Evolutionary conservation across 2,797 vertebrate species (phyloP), one percentile per base, ranked within the genome.

Genomic region (Mormyrops attenuatus): DNA sequence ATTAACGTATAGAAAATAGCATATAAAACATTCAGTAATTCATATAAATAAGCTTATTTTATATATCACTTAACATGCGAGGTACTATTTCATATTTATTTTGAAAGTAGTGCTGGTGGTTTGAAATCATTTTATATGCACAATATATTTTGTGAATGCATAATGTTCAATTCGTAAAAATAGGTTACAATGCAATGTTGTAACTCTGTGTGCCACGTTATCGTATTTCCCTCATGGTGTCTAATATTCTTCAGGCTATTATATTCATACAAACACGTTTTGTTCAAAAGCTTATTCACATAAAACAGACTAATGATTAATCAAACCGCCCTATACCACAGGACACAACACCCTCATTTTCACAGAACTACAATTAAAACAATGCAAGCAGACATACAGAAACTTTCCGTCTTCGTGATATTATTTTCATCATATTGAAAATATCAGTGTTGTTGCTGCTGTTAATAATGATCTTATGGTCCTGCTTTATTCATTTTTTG

Each of bases 1-100:
- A 96, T 95, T 94, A 96, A 96, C 92, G 94, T 96, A 96, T 97
- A 97, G 94, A 97, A 96, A 97, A 97, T 96, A 96, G 95, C 94
- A 95, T 97, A 97, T 96, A 97, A 97, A 97, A 97, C 96, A 96
- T 95, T 96, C 95, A 95, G 96, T 96, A 96, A 96, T 96, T 96
- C 94, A 96, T 96, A 96, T 97, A 96, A 97, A 97, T 96, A 96
- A 96, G 96, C 94, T 93, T 95, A 95, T 95, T 96, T 95, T 92
- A 95, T 96, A 96, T 96, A 95, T 96, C 95, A 96, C 94, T 95
- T 95, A 94, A 95, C 91, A 91, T 89, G 90, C 94, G 95, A 96
- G 96, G 95, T 96, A 95, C 96, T 94, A 91, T 92, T 95, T 95
- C 94, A 94, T 94, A 95, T 95, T 95, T 94, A 94, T 95, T 95